These are phyloP conservation scores for Eublepharis macularius DNA, from an alignment of 2,113 vertebrate species.

Conservation along the genomic window DNA sequence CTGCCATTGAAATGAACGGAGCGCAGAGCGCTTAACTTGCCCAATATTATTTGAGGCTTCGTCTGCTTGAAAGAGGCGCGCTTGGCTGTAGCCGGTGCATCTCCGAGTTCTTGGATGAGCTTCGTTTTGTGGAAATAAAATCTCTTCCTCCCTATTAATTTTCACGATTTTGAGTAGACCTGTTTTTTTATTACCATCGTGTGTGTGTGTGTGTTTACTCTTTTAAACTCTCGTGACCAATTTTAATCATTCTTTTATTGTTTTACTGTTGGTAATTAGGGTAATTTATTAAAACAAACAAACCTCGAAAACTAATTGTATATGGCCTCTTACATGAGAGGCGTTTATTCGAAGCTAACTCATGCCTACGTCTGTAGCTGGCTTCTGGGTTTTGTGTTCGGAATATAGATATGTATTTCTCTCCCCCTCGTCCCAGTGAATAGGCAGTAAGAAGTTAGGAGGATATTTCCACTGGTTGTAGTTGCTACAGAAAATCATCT, in stretches of 20 bases:
- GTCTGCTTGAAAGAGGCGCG: no score
- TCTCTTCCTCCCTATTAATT: neutral
- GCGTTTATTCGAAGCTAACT: accelerated
- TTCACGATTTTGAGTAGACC: neutral
- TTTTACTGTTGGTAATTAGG: slow-evolving; percentile 35
- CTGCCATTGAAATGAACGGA: neutral
- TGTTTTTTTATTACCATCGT: neutral
- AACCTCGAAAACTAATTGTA: neutral
- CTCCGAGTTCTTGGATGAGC: neutral
- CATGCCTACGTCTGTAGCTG: neutral
- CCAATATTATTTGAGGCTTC: neutral
- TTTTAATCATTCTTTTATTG: slow-evolving; percentile 46
- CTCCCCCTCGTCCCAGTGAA: no score
- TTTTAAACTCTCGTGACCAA: neutral
- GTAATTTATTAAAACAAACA: neutral
- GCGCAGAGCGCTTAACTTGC: neutral
- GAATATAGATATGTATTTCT: no score
- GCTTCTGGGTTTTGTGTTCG: neutral
- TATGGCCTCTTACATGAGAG: neutral
- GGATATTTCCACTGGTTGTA: neutral
- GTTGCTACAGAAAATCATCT: neutral
- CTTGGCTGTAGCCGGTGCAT: no score
- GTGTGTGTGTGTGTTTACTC: neutral
- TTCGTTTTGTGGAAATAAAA: neutral
- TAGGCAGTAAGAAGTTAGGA: neutral